A percentile compares a stretch with the other conserved stretches of the same genome.
These are phyloP conservation scores for Emmelina monodactyla DNA, from an alignment of 2,888 invertebrate species.

Conservation along the genomic window DNA sequence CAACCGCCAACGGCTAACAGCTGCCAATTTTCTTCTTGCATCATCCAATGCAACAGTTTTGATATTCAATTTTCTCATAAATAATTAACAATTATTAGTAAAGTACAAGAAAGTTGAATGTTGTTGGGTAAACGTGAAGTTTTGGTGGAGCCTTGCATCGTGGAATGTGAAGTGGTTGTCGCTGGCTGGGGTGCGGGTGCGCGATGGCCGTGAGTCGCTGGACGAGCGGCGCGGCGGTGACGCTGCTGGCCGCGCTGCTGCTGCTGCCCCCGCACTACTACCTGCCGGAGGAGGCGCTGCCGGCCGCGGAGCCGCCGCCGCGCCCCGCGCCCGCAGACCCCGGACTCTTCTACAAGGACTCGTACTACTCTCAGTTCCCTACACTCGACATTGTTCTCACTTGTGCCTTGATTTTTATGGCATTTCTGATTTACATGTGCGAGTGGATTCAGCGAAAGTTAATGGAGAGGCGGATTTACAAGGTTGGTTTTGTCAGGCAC, in stretches of 20 bases:
- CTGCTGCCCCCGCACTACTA: slow-evolving; percentile 41
- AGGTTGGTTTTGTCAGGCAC: slow-evolving; percentile 24
- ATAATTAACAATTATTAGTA: no score
- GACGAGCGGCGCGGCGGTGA: slow-evolving; percentile 31
- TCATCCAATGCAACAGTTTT: no score
- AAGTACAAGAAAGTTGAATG: no score
- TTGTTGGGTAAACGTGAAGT: no score
- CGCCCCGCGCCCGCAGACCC: slow-evolving; percentile 3
- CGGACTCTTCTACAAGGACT: slow-evolving; percentile 6
- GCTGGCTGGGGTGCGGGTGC: slow-evolving; percentile 14
- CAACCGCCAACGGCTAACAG: no score
- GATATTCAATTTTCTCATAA: no score
- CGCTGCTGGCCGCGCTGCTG: slow-evolving; percentile 32
- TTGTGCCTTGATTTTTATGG: slow-evolving; percentile 24
- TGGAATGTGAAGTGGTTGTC: slow-evolving; percentile 2
- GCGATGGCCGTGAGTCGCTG: slow-evolving; percentile 37
- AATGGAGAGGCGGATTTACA: slow-evolving; percentile 41
- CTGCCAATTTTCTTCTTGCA: no score
- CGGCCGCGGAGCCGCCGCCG: slow-evolving; percentile 18
- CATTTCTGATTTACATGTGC: slow-evolving; percentile 30
- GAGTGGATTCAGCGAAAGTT: slow-evolving; percentile 50
- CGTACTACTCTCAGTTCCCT: slow-evolving; percentile 20
- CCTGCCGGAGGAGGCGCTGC: slow-evolving; percentile 31
- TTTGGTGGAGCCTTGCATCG: neutral
- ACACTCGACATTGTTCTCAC: slow-evolving; percentile 36